Evolutionary conservation across 2,113 vertebrate species (phyloP).

Genomic region (Panthera leo): DNA sequence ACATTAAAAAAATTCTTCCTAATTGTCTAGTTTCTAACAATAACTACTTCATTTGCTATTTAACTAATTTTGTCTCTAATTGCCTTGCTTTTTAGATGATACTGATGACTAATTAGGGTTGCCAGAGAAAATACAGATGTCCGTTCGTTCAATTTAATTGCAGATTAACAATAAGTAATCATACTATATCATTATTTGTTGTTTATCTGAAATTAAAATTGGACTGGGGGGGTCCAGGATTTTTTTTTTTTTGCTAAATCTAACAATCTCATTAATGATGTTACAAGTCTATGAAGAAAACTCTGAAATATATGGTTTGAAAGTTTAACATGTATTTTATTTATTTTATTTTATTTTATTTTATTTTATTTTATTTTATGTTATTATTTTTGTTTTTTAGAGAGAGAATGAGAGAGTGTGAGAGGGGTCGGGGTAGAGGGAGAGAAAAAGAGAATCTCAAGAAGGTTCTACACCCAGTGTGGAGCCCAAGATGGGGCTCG

Average conservation of each 20-base stretch:
- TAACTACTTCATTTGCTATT: background rate
- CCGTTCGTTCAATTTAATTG: conserved; percentile 3
- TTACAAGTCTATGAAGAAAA: background rate
- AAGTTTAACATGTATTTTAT: background rate
- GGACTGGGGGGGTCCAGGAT: background rate
- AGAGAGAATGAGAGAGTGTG: too few relatives aligned
- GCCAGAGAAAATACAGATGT: background rate
- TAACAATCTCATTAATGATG: background rate
- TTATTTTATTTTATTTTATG: too few relatives aligned
- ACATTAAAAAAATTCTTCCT: background rate
- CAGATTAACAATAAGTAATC: background rate
- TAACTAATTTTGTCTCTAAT: background rate
- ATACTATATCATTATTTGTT: background rate
- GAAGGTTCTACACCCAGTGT: too few relatives aligned
- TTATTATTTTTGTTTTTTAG: too few relatives aligned
- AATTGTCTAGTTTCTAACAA: conserved; percentile 3
- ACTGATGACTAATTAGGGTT: background rate
- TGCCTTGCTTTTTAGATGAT: background rate
- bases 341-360: too few relatives aligned
- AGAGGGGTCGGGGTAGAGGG: too few relatives aligned
- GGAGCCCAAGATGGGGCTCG: too few relatives aligned
- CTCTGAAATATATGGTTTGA: background rate
- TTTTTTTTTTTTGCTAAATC: background rate
- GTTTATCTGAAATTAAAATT: conserved; percentile 14
- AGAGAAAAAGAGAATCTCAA: too few relatives aligned